These are phyloP conservation scores for Nysson spinosus DNA, from an alignment of 2,888 invertebrate genomes.

Conservation along the genomic window DNA sequence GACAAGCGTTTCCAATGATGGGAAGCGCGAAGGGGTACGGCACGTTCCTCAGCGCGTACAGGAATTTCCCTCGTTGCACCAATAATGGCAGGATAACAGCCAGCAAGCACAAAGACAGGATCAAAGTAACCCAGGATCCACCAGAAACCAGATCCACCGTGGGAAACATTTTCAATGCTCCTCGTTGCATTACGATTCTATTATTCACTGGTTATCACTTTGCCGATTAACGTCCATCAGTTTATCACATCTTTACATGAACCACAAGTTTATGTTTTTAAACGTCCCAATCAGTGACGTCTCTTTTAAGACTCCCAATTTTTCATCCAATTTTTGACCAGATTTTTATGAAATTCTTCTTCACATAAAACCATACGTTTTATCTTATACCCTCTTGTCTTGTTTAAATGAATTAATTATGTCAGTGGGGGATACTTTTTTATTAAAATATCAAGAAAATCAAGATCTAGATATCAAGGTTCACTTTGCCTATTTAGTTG, in stretches of 20 bases:
- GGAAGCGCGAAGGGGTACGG: slow-evolving; percentile 72
- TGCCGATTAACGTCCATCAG: background rate
- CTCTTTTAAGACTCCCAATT: too few species aligned
- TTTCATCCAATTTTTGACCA: too few species aligned
- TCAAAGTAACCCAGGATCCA: slow-evolving; percentile 58
- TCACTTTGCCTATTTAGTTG: too few species aligned
- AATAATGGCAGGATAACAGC: slow-evolving; percentile 47
- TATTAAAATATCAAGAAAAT: too few species aligned
- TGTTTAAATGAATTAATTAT: too few species aligned
- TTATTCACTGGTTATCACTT: background rate
- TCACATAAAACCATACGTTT: too few species aligned
- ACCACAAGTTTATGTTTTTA: background rate
- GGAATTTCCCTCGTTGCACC: slow-evolving; percentile 60
- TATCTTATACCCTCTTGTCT: too few species aligned
- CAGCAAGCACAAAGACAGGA: slow-evolving; percentile 52
- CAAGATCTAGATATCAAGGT: too few species aligned
- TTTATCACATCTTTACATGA: background rate
- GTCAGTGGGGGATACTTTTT: too few species aligned
- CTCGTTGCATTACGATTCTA: background rate
- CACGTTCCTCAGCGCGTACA: slow-evolving; percentile 66
- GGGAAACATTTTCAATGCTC: slow-evolving; percentile 3
- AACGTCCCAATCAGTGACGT: too few species aligned
- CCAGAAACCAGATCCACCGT: background rate
- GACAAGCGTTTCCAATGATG: slow-evolving; percentile 73
- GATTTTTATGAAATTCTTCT: too few species aligned